Evolutionary conservation across 2,113 vertebrate genomes (phyloP).

Genomic region (Apus apus): DNA sequence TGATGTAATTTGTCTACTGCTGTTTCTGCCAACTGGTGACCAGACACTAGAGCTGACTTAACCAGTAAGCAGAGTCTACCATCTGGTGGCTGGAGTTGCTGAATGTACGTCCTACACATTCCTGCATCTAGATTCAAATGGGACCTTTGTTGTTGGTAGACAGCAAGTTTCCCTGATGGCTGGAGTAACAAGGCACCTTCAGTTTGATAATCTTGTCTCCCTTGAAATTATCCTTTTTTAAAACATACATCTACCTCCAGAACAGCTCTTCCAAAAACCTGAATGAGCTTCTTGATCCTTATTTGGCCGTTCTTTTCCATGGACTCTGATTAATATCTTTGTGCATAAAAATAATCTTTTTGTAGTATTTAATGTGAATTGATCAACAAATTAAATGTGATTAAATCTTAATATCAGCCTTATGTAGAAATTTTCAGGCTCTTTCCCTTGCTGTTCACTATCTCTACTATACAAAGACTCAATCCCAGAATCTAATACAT

Average conservation of each 20-base stretch:
- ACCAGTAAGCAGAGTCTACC: slow-evolving; percentile 75
- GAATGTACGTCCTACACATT: slow-evolving; percentile 47
- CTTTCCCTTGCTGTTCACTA: not conserved
- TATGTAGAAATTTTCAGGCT: not conserved
- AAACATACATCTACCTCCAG: not conserved
- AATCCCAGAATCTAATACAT: not conserved
- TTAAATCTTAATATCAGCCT: not conserved
- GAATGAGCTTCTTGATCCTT: not conserved
- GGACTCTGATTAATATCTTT: not conserved
- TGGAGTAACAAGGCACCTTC: not conserved
- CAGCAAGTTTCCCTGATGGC: not conserved
- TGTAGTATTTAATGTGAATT: not conserved
- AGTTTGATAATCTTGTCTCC: not conserved
- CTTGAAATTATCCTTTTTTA: not conserved
- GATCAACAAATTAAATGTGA: not conserved
- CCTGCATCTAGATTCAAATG: not conserved
- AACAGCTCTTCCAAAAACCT: not conserved
- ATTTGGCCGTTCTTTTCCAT: not conserved
- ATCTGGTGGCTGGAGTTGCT: slow-evolving; percentile 71
- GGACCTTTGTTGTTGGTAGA: not conserved
- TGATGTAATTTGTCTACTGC: slow-evolving; percentile 67
- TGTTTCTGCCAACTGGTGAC: slow-evolving; percentile 73
- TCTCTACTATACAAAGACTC: not conserved
- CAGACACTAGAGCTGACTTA: slow-evolving; percentile 67
- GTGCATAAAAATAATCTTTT: not conserved